Percentiles rank a stretch among this genome's conserved stretches.
These are phyloP conservation scores for Chlamydotis undulata DNA, from an alignment of 2,113 vertebrate species.

Conservation along the genomic window DNA sequence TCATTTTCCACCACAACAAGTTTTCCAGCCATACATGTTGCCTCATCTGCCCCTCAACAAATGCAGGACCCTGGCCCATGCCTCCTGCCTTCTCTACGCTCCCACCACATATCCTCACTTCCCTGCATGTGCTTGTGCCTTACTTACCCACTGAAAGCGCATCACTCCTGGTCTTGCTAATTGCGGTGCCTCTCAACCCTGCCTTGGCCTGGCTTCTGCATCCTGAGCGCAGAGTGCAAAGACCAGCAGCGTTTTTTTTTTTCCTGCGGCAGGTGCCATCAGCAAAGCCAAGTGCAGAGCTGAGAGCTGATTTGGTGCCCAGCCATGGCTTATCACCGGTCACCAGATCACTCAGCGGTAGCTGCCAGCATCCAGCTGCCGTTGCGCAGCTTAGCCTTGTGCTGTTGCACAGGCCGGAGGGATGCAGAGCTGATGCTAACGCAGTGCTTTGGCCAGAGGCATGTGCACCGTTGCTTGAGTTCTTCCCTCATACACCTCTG, in stretches of 20 bases:
- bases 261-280: background rate
- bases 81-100: background rate
- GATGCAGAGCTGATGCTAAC: background rate
- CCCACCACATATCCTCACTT: background rate
- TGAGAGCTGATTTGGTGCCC: background rate
- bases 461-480: background rate
- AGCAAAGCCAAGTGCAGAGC: background rate
- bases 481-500: background rate
- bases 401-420: background rate
- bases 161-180: background rate
- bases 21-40: background rate
- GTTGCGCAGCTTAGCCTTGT: background rate
- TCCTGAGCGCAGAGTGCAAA: background rate
- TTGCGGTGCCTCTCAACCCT: background rate
- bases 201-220: background rate
- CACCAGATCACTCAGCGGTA: fast-evolving
- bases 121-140: background rate
- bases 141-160: background rate
- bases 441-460: background rate
- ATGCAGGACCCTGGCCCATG: background rate
- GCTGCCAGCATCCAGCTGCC: background rate
- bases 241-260: background rate
- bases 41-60: background rate
- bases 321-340: fast-evolving
- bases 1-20: background rate